Evolutionary conservation across 2,888 invertebrate genomes (phyloP).

Genomic region (Sesia bembeciformis): DNA sequence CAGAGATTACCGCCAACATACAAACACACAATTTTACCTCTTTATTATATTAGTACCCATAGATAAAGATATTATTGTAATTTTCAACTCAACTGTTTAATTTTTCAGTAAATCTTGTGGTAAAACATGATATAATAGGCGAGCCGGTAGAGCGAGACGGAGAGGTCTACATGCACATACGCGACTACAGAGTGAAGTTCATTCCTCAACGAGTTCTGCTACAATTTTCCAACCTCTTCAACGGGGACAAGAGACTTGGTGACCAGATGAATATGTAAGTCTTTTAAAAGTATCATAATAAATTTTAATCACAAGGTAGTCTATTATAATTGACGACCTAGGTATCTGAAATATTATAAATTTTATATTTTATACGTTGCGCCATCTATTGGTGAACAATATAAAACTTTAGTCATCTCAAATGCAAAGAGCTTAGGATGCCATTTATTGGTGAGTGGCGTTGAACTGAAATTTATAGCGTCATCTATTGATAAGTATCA

Average conservation of each 20-base stretch:
- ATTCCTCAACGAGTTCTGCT: conserved; percentile 75
- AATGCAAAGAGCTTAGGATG: too few species aligned
- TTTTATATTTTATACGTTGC: neutral
- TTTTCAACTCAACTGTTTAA: conserved; percentile 6
- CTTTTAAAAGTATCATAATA: neutral
- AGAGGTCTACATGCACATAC: conserved; percentile 76
- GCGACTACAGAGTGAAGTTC: conserved; percentile 77
- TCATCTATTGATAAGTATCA: too few species aligned
- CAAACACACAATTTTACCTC: too few species aligned
- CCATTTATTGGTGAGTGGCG: too few species aligned
- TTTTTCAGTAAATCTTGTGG: conserved; percentile 73
- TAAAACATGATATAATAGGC: conserved; percentile 77
- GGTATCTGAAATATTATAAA: too few species aligned
- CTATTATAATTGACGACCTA: too few species aligned
- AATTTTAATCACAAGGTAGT: too few species aligned
- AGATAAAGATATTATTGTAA: too few species aligned
- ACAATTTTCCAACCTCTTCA: conserved; percentile 80
- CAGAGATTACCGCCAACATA: too few species aligned
- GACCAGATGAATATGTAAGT: conserved; percentile 77
- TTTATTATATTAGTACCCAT: too few species aligned
- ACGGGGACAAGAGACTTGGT: conserved; percentile 75
- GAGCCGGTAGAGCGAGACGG: conserved; percentile 77
- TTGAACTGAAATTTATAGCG: too few species aligned
- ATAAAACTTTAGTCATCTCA: too few species aligned
- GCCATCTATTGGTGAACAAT: neutral